phyloP scores from a whole-genome alignment of 2,888 invertebrate genomes.

The Margaritifera margaritifera region DNA sequence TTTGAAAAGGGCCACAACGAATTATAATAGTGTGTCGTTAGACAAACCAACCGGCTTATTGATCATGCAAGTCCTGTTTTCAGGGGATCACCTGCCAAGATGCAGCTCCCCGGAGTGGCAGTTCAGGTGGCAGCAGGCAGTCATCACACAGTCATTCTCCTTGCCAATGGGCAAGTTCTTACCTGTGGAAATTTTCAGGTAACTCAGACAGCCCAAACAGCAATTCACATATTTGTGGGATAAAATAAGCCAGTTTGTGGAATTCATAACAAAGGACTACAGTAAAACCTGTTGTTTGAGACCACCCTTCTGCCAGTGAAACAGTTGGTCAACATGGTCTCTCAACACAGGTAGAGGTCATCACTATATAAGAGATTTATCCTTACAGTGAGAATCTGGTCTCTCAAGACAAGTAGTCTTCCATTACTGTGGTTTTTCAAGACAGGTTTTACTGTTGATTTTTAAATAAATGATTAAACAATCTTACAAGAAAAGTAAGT shows the following conservation, averaged over 20 bases:
- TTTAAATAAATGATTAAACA: no score
- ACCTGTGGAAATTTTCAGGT: conserved; percentile 88
- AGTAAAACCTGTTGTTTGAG: background rate
- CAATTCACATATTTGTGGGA: background rate
- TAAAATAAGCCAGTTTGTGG: background rate
- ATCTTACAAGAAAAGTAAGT: no score
- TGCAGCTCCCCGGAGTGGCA: conserved; percentile 81
- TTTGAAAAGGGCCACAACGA: no score
- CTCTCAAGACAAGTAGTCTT: no score
- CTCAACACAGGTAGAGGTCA: no score
- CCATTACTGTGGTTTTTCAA: no score
- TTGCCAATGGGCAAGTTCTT: conserved; percentile 90
- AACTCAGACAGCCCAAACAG: conserved; percentile 3
- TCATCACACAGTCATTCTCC: conserved; percentile 92
- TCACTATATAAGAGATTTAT: no score
- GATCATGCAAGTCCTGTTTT: conserved; percentile 11
- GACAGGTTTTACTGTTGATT: no score
- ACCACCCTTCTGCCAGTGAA: background rate
- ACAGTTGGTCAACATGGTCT: background rate
- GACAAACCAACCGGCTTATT: no score
- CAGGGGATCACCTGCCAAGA: conserved; percentile 85
- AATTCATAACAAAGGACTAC: background rate
- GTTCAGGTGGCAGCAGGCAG: conserved; percentile 93
- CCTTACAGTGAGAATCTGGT: no score
- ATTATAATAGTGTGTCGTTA: no score